Conservation (phyloP, 2,888 invertebrate species). For the Buathra laborator region DNA sequence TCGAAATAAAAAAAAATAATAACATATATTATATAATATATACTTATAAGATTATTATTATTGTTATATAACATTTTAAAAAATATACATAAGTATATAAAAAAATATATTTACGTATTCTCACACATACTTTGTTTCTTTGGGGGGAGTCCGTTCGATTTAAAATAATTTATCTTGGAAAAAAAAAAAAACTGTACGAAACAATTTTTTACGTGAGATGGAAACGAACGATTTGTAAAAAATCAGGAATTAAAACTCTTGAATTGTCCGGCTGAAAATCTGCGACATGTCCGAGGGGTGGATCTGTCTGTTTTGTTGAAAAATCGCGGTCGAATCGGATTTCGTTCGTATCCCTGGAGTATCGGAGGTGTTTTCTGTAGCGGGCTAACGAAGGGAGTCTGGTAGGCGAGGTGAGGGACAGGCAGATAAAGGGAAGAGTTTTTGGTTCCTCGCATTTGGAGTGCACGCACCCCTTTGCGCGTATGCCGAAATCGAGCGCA, state of each 20-base stretch:
- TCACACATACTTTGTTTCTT: too few species aligned
- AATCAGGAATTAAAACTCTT: slow-evolving; percentile 17
- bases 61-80: too few species aligned
- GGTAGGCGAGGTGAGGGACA: slow-evolving; percentile 64
- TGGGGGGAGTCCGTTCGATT: too few species aligned
- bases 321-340: slow-evolving; percentile 78
- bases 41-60: too few species aligned
- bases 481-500: slow-evolving; percentile 82
- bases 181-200: too few species aligned
- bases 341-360: slow-evolving; percentile 76
- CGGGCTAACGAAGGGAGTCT: slow-evolving; percentile 55
- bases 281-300: slow-evolving; percentile 17
- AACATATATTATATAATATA: too few species aligned
- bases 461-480: slow-evolving; percentile 25
- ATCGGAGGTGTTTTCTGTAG: slow-evolving; percentile 66
- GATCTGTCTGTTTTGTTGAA: slow-evolving; percentile 39
- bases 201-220: background rate
- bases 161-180: too few species aligned
- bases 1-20: too few species aligned
- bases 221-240: background rate
- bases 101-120: too few species aligned
- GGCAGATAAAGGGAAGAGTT: slow-evolving; percentile 72
- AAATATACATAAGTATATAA: too few species aligned
- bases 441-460: slow-evolving; percentile 73
- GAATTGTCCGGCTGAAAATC: slow-evolving; percentile 33